Base-by-base conservation (phyloP, 1,140 invertebrate genomes). In the Battus philenor region DNA sequence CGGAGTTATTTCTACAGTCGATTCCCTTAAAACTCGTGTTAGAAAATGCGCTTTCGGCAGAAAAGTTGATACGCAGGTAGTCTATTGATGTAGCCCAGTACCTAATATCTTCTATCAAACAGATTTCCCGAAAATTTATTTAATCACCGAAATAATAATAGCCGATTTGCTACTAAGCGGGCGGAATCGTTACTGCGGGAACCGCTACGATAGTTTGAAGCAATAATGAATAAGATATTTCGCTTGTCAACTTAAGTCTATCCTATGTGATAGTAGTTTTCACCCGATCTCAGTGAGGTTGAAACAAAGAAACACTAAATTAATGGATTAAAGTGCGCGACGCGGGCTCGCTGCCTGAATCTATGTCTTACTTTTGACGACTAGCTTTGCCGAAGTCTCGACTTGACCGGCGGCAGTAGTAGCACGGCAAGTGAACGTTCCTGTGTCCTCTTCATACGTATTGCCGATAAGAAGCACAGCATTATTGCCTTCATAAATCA, bases 281-380 rank as follows among this genome's bases (percentile, higher is more conserved):
- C 81, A 86, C 84, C 82, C 84, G 80, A 79, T 84, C 79, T 85
- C 82, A 79, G 73, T 70, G 62, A 68, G 68, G 60, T 72, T 78
- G 73, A 75, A 77, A 79, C 78, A 79, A 82, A 80, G 76, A 83
- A 79, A 81, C 75, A 76, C 79, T 84, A 83, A 75, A 78, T 82
- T 79, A 83, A 83, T 83, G 70, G 67, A 81, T 83, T 81, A 81
- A 75, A 80, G 74, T 80, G 77, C 75, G 76, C 75, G 76, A 81
- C 80, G 80, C 76, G 79, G 76, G 69, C 80, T 81, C 77, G 77
- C 77, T 81, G 80, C 80, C 82, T 86, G 86, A 82, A 73, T 88
- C 93, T 92, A 95, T 88, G 93, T 92, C 95, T 96, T 97, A 98
- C 97, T 97, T 96, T 96, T 95, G 87, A 98, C 96, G 88, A 93